Base-by-base conservation (phyloP, 2,888 invertebrate species). In the Phlogophora meticulosa region DNA sequence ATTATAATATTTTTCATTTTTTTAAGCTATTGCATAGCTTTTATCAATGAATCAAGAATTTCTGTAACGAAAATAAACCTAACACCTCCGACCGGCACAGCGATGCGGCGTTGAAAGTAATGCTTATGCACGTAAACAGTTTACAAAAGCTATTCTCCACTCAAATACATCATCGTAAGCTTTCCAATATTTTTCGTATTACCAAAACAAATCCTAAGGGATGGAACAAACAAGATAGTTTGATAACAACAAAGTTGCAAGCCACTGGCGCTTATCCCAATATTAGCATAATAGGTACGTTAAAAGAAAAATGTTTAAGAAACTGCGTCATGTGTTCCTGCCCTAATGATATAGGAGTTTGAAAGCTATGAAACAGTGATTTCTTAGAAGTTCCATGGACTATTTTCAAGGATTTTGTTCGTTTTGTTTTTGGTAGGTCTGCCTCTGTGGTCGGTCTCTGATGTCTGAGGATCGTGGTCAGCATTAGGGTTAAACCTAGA, bases 231-330 rank as follows among this genome's bases (percentile, higher is more conserved):
- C 85, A 88, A 85, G 87, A 85, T 87, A 90, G 88, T 90, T 89
- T 79, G 82, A 86, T 80, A 83, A 80, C 75, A 84, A 85, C 85
- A 88, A 90, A 91, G 82, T 90, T 89, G 65, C 40, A 65, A 84
- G 82, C 82, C 78, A 81, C 79, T 80, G 78, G 62, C 74, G 89
- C 86, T 89, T 88, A 91, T 91, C 91, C 90, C 87, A 17, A 85
- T 87, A 93, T 93, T 93, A 93, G 88, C 91, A 93, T 93, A 28
- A 28, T 28, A 28, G 28, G 28, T 28, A 89, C 83, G 87, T 74
- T 81, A 74, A 81, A 80, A 80, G 81, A 90, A 91, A 86, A 86
- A 81, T 84, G 80, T 84, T 82, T 80, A 82, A 82, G 82, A 80
- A 85, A 84, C 79, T 76, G 76, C 87, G 85, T 86, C 88, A 87